Evolutionary conservation across 2,888 invertebrate genomes (phyloP), one percentile per base, ranked within the genome.

Genomic region (Oithona nana): DNA sequence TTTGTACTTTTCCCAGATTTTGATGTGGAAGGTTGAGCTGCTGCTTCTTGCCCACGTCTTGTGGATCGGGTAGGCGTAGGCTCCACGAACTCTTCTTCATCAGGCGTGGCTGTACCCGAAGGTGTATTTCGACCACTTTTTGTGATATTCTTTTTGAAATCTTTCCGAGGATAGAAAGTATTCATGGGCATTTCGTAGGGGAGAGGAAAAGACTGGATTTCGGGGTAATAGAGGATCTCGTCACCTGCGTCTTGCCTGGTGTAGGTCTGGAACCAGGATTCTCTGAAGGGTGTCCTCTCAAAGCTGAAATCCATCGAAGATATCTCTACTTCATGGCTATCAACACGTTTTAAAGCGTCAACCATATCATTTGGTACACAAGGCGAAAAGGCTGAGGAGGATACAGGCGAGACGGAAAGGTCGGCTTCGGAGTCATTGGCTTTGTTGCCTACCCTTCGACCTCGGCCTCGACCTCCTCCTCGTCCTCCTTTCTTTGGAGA

Each of bases 251-350:
- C 61, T 3, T 61, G 51, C 24, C 61, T 28, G 29, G 28, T 28
- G 31, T 61, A 61, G 28, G 61, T 61, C 52, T 61, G 51, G 30
- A 54, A 61, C 61, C 61, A 61, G 24, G 28, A 28, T 31, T 61
- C 61, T 3, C 28, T 48, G 8, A 20, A 8, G 4, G 61, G 61
- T 11, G 61, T 28, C n/a, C 24, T 13, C 30, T 61, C 61, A 30
- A 61, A 61, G 22, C 52, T 54, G 22, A 61, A 26, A 28, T 51
- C n/a, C 30, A 61, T 57, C 30, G 30, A 29, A 31, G 20, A 24
- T 20, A 57, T 28, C n/a, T 57, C 57, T n/a, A 54, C 54, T 20
- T 20, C 22, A 16, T 54, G 13, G 24, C 24, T 24, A 16, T 20
- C 26, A 13, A 54, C 26, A 16, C 24, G 20, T 3, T 26, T 26